These are phyloP conservation scores for Xenops minutus DNA, from an alignment of 2,797 vertebrate genomes.

Conservation along the genomic window DNA sequence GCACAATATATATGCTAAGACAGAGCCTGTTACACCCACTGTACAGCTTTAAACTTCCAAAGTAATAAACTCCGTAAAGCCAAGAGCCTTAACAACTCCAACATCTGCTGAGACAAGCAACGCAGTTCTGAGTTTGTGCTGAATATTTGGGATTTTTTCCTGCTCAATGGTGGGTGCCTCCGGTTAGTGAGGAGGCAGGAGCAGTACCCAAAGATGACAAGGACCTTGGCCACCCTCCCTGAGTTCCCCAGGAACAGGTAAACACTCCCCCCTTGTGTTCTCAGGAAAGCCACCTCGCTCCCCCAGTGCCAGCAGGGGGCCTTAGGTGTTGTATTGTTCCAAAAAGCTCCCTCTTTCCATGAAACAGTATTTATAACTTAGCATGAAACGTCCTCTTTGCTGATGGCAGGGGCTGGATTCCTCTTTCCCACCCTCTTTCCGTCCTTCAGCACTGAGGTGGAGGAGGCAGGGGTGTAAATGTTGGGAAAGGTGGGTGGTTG, in stretches of 20 bases:
- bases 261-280: not conserved
- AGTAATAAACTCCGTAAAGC: conserved; percentile 39
- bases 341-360: not conserved
- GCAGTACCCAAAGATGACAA: not conserved
- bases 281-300: not conserved
- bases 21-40: not conserved
- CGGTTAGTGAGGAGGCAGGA: not conserved
- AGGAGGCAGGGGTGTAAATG: not conserved
- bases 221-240: not conserved
- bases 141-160: not conserved
- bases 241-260: not conserved
- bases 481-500: not conserved
- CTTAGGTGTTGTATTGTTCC: not conserved
- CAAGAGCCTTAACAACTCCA: conserved; percentile 55
- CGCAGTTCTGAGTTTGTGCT: not conserved
- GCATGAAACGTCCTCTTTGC: fast-evolving
- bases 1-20: not conserved
- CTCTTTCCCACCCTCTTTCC: not conserved
- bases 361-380: not conserved
- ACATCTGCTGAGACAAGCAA: not conserved
- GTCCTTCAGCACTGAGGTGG: fast-evolving
- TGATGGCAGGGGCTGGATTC: not conserved
- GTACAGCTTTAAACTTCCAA: conserved; percentile 27
- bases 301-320: not conserved
- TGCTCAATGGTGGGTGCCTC: fast-evolving